Percentiles rank a stretch among this genome's conserved stretches.
Evolutionary conservation across 2,797 vertebrate genomes (phyloP).

Genomic region (Florisuga fusca): DNA sequence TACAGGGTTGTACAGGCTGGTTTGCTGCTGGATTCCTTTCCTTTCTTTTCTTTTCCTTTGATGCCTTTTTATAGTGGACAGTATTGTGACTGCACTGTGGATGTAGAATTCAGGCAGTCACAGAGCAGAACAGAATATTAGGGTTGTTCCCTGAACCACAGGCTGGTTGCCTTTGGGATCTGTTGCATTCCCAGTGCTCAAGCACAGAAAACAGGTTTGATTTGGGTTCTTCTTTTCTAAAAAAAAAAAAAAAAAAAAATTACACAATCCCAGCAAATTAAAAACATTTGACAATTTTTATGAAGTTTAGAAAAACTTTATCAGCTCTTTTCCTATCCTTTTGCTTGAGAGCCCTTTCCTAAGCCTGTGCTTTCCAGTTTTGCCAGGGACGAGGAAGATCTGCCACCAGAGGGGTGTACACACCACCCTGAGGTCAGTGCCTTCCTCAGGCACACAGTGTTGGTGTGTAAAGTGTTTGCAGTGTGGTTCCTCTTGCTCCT

Average conservation of each 20-base stretch:
- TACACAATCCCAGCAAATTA: not conserved
- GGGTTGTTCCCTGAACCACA: not conserved
- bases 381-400: not conserved
- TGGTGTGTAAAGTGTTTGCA: not conserved
- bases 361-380: not conserved
- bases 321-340: not conserved
- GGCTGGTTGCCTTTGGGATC: not conserved
- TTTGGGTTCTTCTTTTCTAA: not conserved
- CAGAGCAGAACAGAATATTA: not conserved
- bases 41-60: slow-evolving; percentile 24
- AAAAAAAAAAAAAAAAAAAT: not conserved
- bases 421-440: not conserved
- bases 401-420: slow-evolving; percentile 24
- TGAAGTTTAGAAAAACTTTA: not conserved
- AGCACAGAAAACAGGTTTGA: not conserved
- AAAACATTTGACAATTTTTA: not conserved
- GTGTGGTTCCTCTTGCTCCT: not conserved
- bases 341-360: not conserved
- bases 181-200: not conserved
- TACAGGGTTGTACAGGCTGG: not conserved
- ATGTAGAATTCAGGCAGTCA: not conserved
- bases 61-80: slow-evolving; percentile 1
- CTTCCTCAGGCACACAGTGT: not conserved
- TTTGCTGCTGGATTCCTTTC: slow-evolving; percentile 12
- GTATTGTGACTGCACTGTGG: slow-evolving; percentile 1